These are phyloP conservation scores for Podarcis cretensis DNA, from an alignment of 2,113 vertebrate genomes.

Conservation along the genomic window DNA sequence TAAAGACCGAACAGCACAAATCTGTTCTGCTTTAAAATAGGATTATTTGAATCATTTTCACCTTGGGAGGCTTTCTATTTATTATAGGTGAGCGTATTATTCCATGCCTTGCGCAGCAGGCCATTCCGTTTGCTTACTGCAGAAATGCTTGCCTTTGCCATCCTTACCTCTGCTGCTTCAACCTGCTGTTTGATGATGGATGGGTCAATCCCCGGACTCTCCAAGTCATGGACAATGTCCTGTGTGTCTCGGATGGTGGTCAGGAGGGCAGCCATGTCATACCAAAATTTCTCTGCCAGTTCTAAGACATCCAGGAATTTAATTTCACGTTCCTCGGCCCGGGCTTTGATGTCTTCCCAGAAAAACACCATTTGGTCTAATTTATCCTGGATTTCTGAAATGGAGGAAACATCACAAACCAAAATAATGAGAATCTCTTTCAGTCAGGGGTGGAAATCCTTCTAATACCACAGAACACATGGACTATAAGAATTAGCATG, in stretches of 20 bases:
- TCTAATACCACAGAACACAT: too few relatives aligned
- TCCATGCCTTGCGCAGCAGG: too few relatives aligned
- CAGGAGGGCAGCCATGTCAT: slow-evolving; percentile 93
- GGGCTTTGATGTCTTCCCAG: slow-evolving; percentile 98
- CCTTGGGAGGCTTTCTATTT: background rate
- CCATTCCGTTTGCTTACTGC: background rate
- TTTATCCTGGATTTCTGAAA: slow-evolving; percentile 90
- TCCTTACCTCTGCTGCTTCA: slow-evolving; percentile 92
- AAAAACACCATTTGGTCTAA: slow-evolving; percentile 92
- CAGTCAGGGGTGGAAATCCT: background rate
- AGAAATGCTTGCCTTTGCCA: rapidly evolving
- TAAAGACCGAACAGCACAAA: background rate
- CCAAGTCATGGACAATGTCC: slow-evolving; percentile 94
- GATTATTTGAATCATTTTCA: background rate
- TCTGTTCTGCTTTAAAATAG: background rate
- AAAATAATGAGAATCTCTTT: background rate
- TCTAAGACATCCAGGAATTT: slow-evolving; percentile 96
- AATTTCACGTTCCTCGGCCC: slow-evolving; percentile 91
- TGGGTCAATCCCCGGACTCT: slow-evolving; percentile 97
- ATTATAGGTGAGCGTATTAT: background rate
- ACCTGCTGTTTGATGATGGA: slow-evolving; percentile 99
- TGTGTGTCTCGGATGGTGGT: slow-evolving; percentile 95
- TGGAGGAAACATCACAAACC: background rate
- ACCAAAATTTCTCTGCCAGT: slow-evolving; percentile 97
- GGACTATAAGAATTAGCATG: background rate